Conservation (phyloP, 2,888 invertebrate genomes). For the Drepanosiphum platanoidis region DNA sequence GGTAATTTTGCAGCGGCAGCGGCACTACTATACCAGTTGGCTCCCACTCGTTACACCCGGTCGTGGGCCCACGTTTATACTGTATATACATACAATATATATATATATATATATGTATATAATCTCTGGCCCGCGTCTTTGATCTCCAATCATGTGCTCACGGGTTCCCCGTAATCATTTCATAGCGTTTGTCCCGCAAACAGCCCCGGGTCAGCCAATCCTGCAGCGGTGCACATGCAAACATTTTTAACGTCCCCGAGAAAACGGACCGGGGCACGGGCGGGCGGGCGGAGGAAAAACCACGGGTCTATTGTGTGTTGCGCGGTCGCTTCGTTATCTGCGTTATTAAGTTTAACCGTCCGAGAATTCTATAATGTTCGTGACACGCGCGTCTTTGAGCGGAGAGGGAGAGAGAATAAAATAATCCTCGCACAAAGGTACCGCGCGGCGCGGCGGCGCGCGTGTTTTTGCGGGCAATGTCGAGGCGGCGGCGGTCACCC, state of each 20-base stretch:
- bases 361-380: background rate
- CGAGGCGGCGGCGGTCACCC: background rate
- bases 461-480: background rate
- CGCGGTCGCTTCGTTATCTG: background rate
- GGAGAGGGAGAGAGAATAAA: background rate
- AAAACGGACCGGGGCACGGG: background rate
- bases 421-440: background rate
- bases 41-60: background rate
- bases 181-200: slow-evolving; percentile 33
- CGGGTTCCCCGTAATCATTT: slow-evolving; percentile 35
- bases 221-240: background rate
- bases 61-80: background rate
- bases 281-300: background rate
- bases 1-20: slow-evolving; percentile 15
- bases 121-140: slow-evolving; percentile 13
- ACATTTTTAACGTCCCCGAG: background rate
- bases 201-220: slow-evolving; percentile 27
- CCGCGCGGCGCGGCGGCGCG: background rate
- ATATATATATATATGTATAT: background rate
- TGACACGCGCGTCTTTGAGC: background rate
- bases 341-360: slow-evolving; percentile 37
- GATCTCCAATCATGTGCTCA: slow-evolving; percentile 28
- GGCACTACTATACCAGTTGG: background rate
- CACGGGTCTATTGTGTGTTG: background rate
- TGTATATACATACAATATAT: background rate